Evolutionary conservation across 1,140 invertebrate genomes (phyloP).

Genomic region (Eumaeus atala): DNA sequence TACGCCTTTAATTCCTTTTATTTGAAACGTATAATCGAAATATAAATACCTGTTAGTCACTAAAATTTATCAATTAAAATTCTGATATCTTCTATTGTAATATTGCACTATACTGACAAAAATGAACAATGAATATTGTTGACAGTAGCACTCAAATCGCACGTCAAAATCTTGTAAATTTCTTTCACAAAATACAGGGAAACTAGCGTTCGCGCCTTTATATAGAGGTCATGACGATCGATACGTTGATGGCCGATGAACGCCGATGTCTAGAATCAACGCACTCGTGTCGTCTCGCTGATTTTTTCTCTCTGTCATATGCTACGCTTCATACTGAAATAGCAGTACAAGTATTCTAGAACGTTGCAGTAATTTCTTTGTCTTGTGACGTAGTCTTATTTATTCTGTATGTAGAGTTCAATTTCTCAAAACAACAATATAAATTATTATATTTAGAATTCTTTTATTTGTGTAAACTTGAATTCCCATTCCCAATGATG

Average conservation of each 20-base stretch:
- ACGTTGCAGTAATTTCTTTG: constrained; percentile 1
- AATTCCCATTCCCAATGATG: too few species aligned
- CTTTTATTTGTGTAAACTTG: too few species aligned
- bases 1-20: too few species aligned
- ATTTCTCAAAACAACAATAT: too few species aligned
- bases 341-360: constrained; percentile 3
- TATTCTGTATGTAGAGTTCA: neutral
- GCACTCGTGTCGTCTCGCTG: neutral
- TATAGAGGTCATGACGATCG: constrained; percentile 3
- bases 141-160: neutral
- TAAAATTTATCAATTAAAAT: neutral
- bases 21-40: neutral
- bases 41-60: neutral
- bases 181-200: neutral
- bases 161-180: neutral
- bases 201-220: neutral
- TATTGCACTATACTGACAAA: too few species aligned
- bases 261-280: constrained; percentile 1
- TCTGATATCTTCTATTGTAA: neutral
- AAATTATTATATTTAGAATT: too few species aligned
- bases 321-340: neutral
- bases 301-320: neutral
- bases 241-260: constrained; percentile 1
- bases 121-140: neutral
- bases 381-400: constrained; percentile 1